Base-by-base conservation (phyloP, 2,888 invertebrate genomes). In the Temnothorax unifasciatus region DNA sequence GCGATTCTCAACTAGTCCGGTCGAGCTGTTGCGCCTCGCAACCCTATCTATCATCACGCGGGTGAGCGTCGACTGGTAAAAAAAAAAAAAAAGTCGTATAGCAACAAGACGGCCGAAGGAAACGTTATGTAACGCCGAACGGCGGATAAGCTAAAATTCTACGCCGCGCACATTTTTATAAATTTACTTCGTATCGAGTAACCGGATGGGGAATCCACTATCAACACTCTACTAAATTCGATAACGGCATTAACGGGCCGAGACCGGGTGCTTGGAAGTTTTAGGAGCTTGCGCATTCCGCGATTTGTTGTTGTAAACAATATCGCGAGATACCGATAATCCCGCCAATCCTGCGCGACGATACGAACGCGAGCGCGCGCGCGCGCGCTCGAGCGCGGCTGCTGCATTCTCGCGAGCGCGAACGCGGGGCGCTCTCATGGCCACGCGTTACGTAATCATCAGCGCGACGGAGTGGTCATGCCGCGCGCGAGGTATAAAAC, bases 361-460 rank as follows among this genome's bases (percentile, higher is more conserved):
- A 86, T 69, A 84, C 34, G 66, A 21, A 47, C 71, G 66, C 81
- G 47, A 81, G 63, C 83, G 47, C 82, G 63, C 83, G 88, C 76
- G 86, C 76, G 82, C 75, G 25, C 21, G n/a, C 29, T 29, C 29
- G 85, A 85, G 83, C 86, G 82, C 85, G 66, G 68, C 52, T 64
- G 68, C 52, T 64, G 57, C 84, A 79, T 57, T 69, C 71, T 66
- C 66, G 77, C 85, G 86, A 82, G 85, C 86, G 85, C 86, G 74
- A 87, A 88, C 86, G 90, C 90, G 91, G 90, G 88, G 85, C 91
- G 91, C 92, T 93, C 94, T 94, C 94, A 94, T 93, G 94, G 94
- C 94, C 94, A 94, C 93, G 93, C 93, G 93, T 94, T 94, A 94
- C 94, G 94, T 94, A 94, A 94, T 94, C 93, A 94, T 94, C 93